Evolutionary conservation across 1,140 invertebrate genomes (phyloP), one percentile per base, ranked within the genome.

Genomic region (Gonatopus flavifemur): DNA sequence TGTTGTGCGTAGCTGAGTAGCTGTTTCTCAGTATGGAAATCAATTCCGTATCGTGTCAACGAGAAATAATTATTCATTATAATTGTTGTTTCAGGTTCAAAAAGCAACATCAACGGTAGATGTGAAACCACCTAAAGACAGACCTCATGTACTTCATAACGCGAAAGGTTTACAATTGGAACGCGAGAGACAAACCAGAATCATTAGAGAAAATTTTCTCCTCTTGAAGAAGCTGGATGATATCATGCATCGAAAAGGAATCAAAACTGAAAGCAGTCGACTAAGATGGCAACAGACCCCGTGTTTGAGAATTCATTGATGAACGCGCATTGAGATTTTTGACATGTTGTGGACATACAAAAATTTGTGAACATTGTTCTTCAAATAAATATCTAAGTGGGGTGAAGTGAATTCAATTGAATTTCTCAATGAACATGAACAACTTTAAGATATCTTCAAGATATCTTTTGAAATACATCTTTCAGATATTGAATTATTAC

Each of bases 141-240:
- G 74, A 46, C 72, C 67, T 7, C 76, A 78, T 31, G 67, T 78
- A 3, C 35, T 52, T 0, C 52, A 59, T 35, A 67, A 78, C 33
- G 74, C 76, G 0, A 75, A 76, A 13, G 60, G 70, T n/a, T 49
- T 57, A 9, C 76, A 76, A 39, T 25, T 77, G 19, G 72, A 78
- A 32, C 58, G 62, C 2, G 76, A 77, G 49, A 57, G 72, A 13
- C 76, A 77, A 21, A 60, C 66, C 2, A 57, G 64, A 19, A 76
- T 78, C 4, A 45, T 67, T 0, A 61, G 62, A 3, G 69, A 77
- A 12, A 77, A 78, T 55, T 78, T 78, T 20, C 77, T 78, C 12
- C 52, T 78, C 0, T 43, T 73, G 18, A 62, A 65, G 38, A 71
- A 75, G 44, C 56, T 78, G 1, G 59, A 62, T 0, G 66, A 69